Evolutionary conservation across 1,140 invertebrate species (phyloP), one percentile per base, ranked within the genome.

Genomic region (Procambarus virginalis): DNA sequence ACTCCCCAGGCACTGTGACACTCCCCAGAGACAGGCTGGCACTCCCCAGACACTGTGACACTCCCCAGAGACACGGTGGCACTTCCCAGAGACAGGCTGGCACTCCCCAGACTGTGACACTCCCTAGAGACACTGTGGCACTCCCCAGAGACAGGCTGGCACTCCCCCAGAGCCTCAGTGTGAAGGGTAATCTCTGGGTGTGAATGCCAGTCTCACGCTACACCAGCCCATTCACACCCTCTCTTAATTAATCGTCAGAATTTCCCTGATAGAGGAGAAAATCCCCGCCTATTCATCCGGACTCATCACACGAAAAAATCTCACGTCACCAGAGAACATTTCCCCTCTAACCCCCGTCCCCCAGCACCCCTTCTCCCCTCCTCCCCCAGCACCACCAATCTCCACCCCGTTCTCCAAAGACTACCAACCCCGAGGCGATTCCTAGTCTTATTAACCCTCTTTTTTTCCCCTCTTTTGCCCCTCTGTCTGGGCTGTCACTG

Each of bases 381-480:
- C 34, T 34, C 17, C 55, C 55, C 55, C 55, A 58, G 12, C 55
- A 58, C 55, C 55, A 9, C 55, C 55, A n/a, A 6, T 34, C 76
- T 49, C 45, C 76, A 14, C 46, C 46, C 76, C 6, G 3, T 58
- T 34, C 14, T 20, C 79, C 55, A 81, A 58, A 81, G 79, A 81
- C 51, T n/a, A 55, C 20, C 5, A 45, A 20, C 86, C 86, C 86
- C 78, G 86, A 80, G 86, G 86, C 86, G 78, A 88, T 22, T 70
- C 68, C 78, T 88, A 88, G 86, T 88, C 86, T 88, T 88, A 88
- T 88, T 88, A 88, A 88, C 86, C 85, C 86, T 81, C 78, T 81
- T 88, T 79, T 87, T 87, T 73, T n/a, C 45, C 78, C 34, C 34
- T 34, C 64, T 58, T 9, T 75, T 73, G 45, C 46, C 85, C 78